A percentile compares a stretch with the other conserved stretches of the same genome.
Conservation (phyloP, 2,888 invertebrate species). For the Mythimna lalbum region DNA sequence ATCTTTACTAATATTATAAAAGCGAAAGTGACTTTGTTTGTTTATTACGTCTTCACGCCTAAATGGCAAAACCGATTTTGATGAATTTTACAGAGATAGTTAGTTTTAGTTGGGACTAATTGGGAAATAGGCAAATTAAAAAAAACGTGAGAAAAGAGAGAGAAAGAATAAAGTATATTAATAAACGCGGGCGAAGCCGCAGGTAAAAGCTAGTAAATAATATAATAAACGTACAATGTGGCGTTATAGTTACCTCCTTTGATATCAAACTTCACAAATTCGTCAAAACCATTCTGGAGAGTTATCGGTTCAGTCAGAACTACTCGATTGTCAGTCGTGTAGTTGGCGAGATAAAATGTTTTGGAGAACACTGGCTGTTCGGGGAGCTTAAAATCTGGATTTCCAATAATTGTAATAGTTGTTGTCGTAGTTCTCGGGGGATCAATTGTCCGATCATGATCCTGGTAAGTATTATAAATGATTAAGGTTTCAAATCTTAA, state of each 20-base stretch:
- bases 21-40: no score
- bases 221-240: background rate
- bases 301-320: conserved; percentile 72
- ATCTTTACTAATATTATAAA: no score
- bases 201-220: no score
- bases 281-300: conserved; percentile 79
- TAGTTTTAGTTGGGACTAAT: no score
- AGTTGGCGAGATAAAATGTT: conserved; percentile 84
- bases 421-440: conserved; percentile 70
- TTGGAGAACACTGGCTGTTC: conserved; percentile 85
- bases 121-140: no score
- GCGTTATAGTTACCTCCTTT: conserved; percentile 75
- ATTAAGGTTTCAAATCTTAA: background rate
- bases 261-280: conserved; percentile 76
- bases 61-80: no score
- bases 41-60: no score
- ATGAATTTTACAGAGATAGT: no score
- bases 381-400: conserved; percentile 81
- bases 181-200: no score
- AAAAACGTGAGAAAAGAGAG: no score
- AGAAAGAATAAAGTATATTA: no score
- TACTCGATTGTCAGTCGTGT: conserved; percentile 74
- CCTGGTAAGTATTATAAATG: conserved; percentile 68
- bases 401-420: conserved; percentile 79
- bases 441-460: conserved; percentile 80